These are phyloP conservation scores for Oligia fasciuncula DNA, from an alignment of 2,888 invertebrate species.

Conservation along the genomic window DNA sequence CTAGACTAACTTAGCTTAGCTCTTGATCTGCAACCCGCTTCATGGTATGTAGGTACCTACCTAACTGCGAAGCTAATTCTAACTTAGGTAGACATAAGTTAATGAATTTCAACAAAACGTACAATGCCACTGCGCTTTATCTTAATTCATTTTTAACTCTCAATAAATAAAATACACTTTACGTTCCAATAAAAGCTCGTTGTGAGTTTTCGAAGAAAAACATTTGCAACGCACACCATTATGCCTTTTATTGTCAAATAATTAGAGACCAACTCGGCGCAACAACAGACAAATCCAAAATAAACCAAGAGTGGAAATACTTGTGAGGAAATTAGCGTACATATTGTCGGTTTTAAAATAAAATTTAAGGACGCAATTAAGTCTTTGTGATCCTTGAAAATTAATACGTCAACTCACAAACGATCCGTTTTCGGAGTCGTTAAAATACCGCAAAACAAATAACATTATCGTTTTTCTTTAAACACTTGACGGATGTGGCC, in stretches of 20 bases:
- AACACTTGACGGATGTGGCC: slow-evolving; percentile 69
- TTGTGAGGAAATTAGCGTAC: slow-evolving; percentile 74
- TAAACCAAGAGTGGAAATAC: slow-evolving; percentile 70
- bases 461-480: slow-evolving; percentile 73
- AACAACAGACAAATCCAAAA: slow-evolving; percentile 76
- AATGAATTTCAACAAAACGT: slow-evolving; percentile 23
- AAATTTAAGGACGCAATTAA: slow-evolving; percentile 86
- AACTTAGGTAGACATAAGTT: slow-evolving; percentile 2
- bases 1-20: no score
- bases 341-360: slow-evolving; percentile 86
- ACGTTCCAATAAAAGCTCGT: slow-evolving; percentile 80
- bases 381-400: slow-evolving; percentile 84
- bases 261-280: slow-evolving; percentile 78
- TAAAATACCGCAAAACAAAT: slow-evolving; percentile 83
- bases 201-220: slow-evolving; percentile 75
- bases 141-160: slow-evolving; percentile 79
- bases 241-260: slow-evolving; percentile 82
- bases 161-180: slow-evolving; percentile 84
- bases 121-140: slow-evolving; percentile 41
- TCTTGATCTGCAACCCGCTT: no score
- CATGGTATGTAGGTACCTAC: no score
- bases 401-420: slow-evolving; percentile 81
- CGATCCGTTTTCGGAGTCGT: slow-evolving; percentile 79
- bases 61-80: slow-evolving; percentile 18
- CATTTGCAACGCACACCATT: slow-evolving; percentile 77